These are phyloP conservation scores for Centropus bengalensis DNA, from an alignment of 2,113 vertebrate species.

Conservation along the genomic window DNA sequence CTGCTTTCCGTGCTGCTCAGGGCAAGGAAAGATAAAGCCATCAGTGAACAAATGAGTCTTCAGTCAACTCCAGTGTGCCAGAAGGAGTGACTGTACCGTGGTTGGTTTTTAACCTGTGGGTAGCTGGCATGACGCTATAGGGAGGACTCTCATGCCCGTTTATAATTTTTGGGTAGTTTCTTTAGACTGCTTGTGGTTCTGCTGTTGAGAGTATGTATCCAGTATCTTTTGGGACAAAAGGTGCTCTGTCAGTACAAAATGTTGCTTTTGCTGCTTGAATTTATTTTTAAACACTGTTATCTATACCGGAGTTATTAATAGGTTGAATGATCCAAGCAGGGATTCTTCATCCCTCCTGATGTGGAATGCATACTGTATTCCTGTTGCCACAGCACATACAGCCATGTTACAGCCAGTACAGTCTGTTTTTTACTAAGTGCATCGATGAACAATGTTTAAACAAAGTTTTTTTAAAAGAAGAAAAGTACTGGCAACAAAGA, in stretches of 20 bases:
- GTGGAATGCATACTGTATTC: background rate
- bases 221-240: background rate
- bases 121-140: background rate
- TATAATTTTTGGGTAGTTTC: background rate
- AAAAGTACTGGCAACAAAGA: slow-evolving; percentile 60
- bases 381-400: background rate
- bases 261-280: background rate
- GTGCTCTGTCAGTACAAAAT: background rate
- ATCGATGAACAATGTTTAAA: slow-evolving; percentile 55
- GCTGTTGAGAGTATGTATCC: background rate
- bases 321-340: background rate
- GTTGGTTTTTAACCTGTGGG: background rate
- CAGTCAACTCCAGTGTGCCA: background rate
- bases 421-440: slow-evolving; percentile 64
- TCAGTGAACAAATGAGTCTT: background rate
- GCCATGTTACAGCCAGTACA: slow-evolving; percentile 1
- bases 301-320: background rate
- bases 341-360: background rate
- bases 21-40: background rate
- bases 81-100: background rate
- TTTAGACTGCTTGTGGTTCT: background rate
- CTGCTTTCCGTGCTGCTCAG: background rate
- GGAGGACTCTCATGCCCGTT: background rate
- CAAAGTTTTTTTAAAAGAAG: background rate
- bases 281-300: background rate